Evolutionary conservation across 2,113 vertebrate species (phyloP).

Genomic region (Dicaeum eximium): DNA sequence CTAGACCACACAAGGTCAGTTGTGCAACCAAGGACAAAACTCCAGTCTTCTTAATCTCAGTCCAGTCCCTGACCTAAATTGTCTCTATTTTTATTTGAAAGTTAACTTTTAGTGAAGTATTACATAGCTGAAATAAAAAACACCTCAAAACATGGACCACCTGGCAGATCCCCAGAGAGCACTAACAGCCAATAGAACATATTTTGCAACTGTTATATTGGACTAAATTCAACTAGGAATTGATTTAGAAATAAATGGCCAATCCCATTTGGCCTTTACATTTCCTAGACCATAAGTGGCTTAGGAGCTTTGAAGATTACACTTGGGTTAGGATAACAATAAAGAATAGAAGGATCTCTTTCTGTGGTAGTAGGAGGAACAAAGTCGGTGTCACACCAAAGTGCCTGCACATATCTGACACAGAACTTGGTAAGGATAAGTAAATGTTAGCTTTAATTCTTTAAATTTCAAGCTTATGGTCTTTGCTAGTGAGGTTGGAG

Average conservation of each 20-base stretch:
- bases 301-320: background rate
- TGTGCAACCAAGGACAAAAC: background rate
- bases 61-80: background rate
- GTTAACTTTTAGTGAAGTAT: background rate
- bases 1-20: background rate
- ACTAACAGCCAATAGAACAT: background rate
- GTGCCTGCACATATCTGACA: background rate
- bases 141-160: background rate
- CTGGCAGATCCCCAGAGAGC: background rate
- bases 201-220: background rate
- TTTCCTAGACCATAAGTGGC: background rate
- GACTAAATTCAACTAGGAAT: background rate
- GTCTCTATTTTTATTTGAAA: slow-evolving; percentile 3
- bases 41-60: background rate
- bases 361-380: background rate
- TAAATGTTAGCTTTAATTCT: background rate
- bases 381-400: background rate
- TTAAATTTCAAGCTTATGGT: background rate
- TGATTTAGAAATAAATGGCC: background rate
- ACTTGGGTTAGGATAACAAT: background rate
- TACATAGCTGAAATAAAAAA: background rate
- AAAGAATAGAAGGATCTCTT: background rate
- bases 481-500: background rate
- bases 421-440: background rate
- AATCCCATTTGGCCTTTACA: background rate